Conservation (phyloP, 2,888 invertebrate species). For the Oscheius myriophilus region DNA sequence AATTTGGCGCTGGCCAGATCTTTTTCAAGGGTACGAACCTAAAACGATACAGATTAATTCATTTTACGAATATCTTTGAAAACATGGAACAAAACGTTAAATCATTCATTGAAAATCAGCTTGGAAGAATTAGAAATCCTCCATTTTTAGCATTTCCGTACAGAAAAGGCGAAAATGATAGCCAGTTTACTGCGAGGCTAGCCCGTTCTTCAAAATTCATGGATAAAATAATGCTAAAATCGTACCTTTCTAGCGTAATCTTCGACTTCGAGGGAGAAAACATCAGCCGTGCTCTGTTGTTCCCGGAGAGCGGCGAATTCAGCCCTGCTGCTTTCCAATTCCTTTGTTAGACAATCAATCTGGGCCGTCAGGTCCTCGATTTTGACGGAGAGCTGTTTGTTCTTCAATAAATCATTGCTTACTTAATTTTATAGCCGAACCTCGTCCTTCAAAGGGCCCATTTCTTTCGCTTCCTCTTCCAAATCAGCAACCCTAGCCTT, state of each 20-base stretch:
- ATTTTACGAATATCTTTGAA: too few species aligned
- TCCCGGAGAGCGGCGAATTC: constrained; percentile 27
- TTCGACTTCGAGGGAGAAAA: constrained; percentile 46
- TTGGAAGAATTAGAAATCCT: too few species aligned
- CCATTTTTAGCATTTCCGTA: too few species aligned
- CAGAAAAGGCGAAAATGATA: too few species aligned
- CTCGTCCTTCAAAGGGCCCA: constrained; percentile 2
- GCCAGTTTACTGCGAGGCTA: too few species aligned
- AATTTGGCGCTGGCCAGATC: constrained; percentile 11
- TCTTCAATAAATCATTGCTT: background rate
- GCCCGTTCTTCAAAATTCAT: too few species aligned
- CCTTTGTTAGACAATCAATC: constrained; percentile 2
- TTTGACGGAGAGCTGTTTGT: background rate
- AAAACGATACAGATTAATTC: too few species aligned
- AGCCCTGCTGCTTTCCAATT: constrained; percentile 23
- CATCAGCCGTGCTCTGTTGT: constrained; percentile 27
- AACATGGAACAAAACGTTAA: background rate
- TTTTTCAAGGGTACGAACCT: constrained; percentile 28
- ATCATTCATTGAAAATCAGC: too few species aligned
- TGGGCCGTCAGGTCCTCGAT: background rate
- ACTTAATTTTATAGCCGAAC: background rate
- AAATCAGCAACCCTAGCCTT: constrained; percentile 16
- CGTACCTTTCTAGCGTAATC: constrained; percentile 47
- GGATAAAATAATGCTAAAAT: too few species aligned
- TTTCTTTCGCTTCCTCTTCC: constrained; percentile 18